Evolutionary conservation across 2,113 vertebrate genomes (phyloP).

Genomic region (Mola mola): DNA sequence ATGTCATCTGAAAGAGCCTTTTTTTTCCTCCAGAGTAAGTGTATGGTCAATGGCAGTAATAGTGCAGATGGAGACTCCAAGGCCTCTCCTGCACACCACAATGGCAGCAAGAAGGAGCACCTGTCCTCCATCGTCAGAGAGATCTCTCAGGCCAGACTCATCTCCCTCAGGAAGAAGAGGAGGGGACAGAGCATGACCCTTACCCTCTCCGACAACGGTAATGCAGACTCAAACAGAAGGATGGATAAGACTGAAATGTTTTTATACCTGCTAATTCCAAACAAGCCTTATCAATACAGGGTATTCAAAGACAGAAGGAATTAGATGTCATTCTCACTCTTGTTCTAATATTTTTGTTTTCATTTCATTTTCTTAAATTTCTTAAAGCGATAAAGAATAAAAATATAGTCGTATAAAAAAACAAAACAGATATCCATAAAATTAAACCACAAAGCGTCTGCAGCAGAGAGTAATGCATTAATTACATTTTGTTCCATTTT

Average conservation of each 20-base stretch:
- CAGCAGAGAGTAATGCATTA: too few species aligned
- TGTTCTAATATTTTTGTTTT: too few species aligned
- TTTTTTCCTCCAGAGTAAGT: conserved; percentile 79
- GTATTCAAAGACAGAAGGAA: too few species aligned
- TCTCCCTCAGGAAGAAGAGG: conserved; percentile 77
- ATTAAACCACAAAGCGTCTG: too few species aligned
- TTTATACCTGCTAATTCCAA: neutral
- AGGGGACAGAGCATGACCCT: conserved; percentile 71
- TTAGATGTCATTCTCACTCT: too few species aligned
- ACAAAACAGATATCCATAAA: too few species aligned
- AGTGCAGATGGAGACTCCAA: conserved; percentile 71
- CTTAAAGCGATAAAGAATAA: too few species aligned
- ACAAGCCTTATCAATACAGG: too few species aligned
- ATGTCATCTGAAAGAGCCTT: too few species aligned
- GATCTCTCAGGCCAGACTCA: conserved; percentile 76
- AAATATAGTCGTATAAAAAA: too few species aligned
- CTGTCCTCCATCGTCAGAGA: conserved; percentile 76
- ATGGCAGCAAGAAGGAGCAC: conserved; percentile 74
- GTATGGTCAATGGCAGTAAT: conserved; percentile 76
- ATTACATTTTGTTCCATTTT: too few species aligned
- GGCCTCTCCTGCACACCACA: conserved; percentile 77
- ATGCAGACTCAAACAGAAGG: neutral
- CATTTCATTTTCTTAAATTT: too few species aligned
- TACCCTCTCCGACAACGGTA: conserved; percentile 77
- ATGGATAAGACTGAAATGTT: neutral